Base-by-base conservation (phyloP, 2,888 invertebrate species). In the Embidobia sp. region DNA sequence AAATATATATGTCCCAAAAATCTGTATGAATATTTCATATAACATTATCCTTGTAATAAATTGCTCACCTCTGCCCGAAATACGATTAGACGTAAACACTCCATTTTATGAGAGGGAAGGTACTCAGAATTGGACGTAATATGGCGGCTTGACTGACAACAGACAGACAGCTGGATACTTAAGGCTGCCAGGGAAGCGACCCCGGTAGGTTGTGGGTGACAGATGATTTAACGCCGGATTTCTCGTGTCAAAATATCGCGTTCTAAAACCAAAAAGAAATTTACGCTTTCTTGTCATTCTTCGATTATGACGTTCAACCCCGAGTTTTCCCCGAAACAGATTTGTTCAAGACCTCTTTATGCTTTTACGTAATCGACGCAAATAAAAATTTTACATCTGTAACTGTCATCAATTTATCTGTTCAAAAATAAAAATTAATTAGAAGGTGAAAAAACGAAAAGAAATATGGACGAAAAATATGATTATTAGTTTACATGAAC, bases 191-290 rank as follows among this genome's bases (percentile, higher is more conserved):
- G 48, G 40, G 77, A 80, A 80, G 79, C 72, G 73, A 77, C 77
- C 67, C 69, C 53, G 80, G 77, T 79, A 80, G 79, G 69, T 79
- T 66, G 31, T 66, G 79, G 83, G 84, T 80, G 84, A 83, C 84
- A 84, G 85, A 85, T 85, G 85, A 85, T 85, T 86, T 85, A 85
- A 81, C 84, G 78, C 80, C 74, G 81, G 83, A 81, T 82, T 84
- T 77, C 81, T 76, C 82, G 79, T 85, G 85, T 82, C 85, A 85
- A 83, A 84, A 82, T 79, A 84, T 79, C 77, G 55, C 51, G 26
- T 29, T 19, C 13, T 49, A 33, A 72, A 81, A 74, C 59, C 55
- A 19, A 61, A 72, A 48, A 46, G 18, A 48, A 70, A 70, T 59
- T 66, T 69, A 55, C 35, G 40, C 48, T 61, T 70, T 49, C 48